A percentile compares a stretch with the other conserved stretches of the same genome.
These are phyloP conservation scores for Solenopsis invicta DNA, from an alignment of 1,140 invertebrate species.

Conservation along the genomic window DNA sequence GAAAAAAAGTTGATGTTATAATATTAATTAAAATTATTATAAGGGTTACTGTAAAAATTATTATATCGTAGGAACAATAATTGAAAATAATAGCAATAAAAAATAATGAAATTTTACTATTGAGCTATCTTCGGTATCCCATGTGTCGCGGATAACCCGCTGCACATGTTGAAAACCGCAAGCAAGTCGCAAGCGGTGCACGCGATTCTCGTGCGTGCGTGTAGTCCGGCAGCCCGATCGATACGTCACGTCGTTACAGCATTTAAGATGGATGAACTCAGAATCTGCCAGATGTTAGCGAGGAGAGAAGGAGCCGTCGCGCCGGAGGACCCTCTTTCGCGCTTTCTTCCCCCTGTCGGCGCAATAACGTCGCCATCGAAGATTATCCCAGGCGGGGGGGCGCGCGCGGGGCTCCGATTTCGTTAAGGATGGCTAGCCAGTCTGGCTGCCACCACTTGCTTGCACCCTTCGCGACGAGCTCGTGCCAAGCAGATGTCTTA, in stretches of 20 bases:
- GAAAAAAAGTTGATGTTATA: not conserved
- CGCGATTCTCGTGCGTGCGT: slow-evolving; percentile 7
- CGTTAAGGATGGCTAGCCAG: slow-evolving; percentile 73
- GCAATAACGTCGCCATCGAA: slow-evolving; percentile 73
- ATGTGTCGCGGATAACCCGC: slow-evolving; percentile 1
- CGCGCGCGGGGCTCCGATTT: slow-evolving; percentile 66
- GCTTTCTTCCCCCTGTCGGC: slow-evolving; percentile 62
- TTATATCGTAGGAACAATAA: not conserved
- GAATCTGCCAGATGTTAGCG: slow-evolving; percentile 73
- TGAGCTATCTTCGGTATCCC: not conserved
- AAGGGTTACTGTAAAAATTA: not conserved
- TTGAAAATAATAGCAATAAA: not conserved
- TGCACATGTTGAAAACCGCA: not conserved
- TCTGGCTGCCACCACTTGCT: slow-evolving; percentile 69
- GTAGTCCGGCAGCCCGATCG: slow-evolving; percentile 31
- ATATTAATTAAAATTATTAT: not conserved
- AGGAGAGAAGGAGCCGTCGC: slow-evolving; percentile 27
- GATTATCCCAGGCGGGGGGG: slow-evolving; percentile 70
- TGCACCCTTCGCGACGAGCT: slow-evolving; percentile 76
- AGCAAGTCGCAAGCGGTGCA: not conserved
- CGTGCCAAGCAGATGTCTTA: slow-evolving; percentile 82
- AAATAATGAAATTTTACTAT: slow-evolving; percentile 2
- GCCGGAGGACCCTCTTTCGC: slow-evolving; percentile 15
- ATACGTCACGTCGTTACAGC: slow-evolving; percentile 59
- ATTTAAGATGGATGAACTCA: slow-evolving; percentile 68